A percentile compares a stretch with the other conserved stretches of the same genome.
Conservation (phyloP, 2,888 invertebrate genomes). For the Netelia virgata region DNA sequence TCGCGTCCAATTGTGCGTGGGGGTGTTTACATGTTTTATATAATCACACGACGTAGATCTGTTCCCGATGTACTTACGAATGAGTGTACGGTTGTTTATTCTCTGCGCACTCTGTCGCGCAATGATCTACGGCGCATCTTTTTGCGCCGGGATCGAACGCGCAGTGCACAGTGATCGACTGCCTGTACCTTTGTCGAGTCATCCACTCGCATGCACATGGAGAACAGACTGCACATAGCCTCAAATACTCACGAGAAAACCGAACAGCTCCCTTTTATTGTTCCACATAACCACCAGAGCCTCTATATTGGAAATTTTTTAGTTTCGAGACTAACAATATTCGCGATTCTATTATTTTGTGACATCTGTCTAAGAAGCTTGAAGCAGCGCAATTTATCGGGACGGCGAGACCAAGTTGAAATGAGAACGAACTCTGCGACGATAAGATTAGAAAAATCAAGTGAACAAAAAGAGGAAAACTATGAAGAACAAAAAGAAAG, state of each 20-base stretch:
- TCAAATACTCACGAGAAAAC: neutral
- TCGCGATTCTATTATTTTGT: neutral
- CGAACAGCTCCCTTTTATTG: neutral
- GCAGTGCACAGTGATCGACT: neutral
- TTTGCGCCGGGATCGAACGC: neutral
- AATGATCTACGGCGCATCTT: neutral
- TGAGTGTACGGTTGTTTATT: neutral
- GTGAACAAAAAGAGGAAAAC: conserved; percentile 19
- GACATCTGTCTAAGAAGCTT: neutral
- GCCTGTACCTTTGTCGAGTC: neutral
- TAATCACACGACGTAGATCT: neutral
- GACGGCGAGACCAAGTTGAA: conserved; percentile 52
- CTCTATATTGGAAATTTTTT: too few relatives aligned
- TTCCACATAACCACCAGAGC: too few relatives aligned
- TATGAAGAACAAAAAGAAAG: conserved; percentile 26
- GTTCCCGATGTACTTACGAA: neutral
- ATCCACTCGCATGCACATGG: neutral
- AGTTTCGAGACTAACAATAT: neutral
- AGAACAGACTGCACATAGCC: neutral
- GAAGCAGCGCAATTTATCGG: conserved; percentile 60
- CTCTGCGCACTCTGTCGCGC: neutral
- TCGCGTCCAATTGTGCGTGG: neutral
- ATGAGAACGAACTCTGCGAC: conserved; percentile 47
- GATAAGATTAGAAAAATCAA: conserved; percentile 34
- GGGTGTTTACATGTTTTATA: neutral